Base-by-base conservation (phyloP, 2,888 invertebrate genomes). In the Steinernema hermaphroditum region DNA sequence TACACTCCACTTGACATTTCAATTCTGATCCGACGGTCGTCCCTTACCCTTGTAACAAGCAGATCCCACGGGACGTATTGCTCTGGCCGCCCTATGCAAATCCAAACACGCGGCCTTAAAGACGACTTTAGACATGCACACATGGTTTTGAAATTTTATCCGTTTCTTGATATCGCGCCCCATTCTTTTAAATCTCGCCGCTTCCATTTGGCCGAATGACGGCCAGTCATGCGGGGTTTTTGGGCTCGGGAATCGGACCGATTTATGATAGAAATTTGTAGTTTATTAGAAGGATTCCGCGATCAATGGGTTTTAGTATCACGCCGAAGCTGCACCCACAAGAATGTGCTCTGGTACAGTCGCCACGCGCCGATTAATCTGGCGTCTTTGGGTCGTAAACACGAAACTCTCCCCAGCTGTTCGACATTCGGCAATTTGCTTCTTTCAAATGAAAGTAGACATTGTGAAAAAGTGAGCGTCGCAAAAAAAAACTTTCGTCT, bases 321-420 rank as follows among this genome's bases (percentile, higher is more conserved):
- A 37, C 37, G 37, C 37, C 37, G 37, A 16, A 32, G 62, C 62
- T 16, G 34, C 62, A 62, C 9, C 27, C 29, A 62, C 62, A 34
- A 34, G 62, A 62, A 62, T 14, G 29, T 24, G 62, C 34, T 62
- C 32, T 29, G 62, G 27, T 62, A 62, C 62, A 32, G 62, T 62
- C 32, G 62, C 62, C 62, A 62, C 62, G 62, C 32, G 62, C 27
- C 62, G 62, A 62, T 62, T 62, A 62, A 62, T 62, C 62, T 62
- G 62, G 62, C 62, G 62, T 62, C 62, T 62, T 62, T 32, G 32
- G 62, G 62, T 62, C 62, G 62, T 62, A 62, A 62, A 62, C 62
- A 62, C 32, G 62, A 62, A 62, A 62, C 62, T 62, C 62, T 62
- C 62, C 16, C 54, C 62, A 62, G 62, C 62, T 62, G 62, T 62